phyloP scores from a whole-genome alignment of 2,888 invertebrate species.

The Junonia oenone region DNA sequence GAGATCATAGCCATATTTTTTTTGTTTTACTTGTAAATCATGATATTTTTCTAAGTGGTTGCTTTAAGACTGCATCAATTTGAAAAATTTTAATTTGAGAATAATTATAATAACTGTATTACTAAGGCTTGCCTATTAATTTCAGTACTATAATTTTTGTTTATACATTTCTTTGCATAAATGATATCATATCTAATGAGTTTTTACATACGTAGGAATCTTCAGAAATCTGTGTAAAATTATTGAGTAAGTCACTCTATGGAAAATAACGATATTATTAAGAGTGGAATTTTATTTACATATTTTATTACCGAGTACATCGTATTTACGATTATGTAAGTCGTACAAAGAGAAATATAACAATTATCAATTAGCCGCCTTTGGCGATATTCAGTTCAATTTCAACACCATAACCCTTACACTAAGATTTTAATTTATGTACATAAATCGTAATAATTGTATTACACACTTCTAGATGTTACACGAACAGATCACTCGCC shows the following conservation, averaged over 20 bases:
- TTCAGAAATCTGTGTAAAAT: slow-evolving; percentile 9
- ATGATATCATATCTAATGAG: not conserved
- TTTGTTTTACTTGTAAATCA: not conserved
- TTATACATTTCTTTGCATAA: not conserved
- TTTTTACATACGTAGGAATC: not conserved
- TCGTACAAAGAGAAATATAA: slow-evolving; percentile 45
- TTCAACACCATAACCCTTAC: slow-evolving; percentile 43
- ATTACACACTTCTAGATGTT: slow-evolving; percentile 34
- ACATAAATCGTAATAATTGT: slow-evolving; percentile 23
- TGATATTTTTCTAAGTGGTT: not conserved
- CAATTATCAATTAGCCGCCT: slow-evolving; percentile 47
- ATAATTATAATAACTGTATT: not conserved
- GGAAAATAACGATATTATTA: slow-evolving; percentile 17
- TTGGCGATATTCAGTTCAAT: slow-evolving; percentile 48
- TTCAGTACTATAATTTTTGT: not conserved
- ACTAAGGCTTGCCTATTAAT: not conserved
- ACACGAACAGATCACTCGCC: slow-evolving; percentile 75
- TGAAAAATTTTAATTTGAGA: not conserved
- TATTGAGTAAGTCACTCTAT: slow-evolving; percentile 17
- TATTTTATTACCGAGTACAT: slow-evolving; percentile 47
- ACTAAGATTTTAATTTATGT: slow-evolving; percentile 28
- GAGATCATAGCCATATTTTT: slow-evolving; percentile 3
- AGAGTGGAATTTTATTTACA: slow-evolving; percentile 58
- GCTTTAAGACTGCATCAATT: not conserved
- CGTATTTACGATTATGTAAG: slow-evolving; percentile 43